Base-by-base conservation (phyloP, 2,888 invertebrate species). In the Stenolophus ochropezus region DNA sequence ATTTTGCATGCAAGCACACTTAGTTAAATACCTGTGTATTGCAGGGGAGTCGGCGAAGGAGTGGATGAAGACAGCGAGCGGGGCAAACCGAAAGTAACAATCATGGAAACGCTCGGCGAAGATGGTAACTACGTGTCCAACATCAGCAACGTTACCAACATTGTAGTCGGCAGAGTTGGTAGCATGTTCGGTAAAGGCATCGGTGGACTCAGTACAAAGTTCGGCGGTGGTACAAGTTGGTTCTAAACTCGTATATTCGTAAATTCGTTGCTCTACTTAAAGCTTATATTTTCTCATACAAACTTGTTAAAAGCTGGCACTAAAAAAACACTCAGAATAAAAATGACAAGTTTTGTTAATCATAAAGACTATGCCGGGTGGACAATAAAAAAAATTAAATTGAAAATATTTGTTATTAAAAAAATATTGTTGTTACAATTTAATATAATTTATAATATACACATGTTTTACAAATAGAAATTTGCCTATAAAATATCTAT, bases 121-220 rank as follows among this genome's bases (percentile, higher is more conserved):
- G 93, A 93, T 87, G 95, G 94, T 42, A 95, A 93, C 88, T 91
- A 92, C 85, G 93, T 95, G 20, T 93, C 94, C 49, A 96, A 96
- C 88, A 91, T 95, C 83, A 94, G 94, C 84, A 94, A 94, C 87
- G 95, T 96, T 21, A 94, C 96, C 49, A 95, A 95, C 84, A 95
- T 96, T 87, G 95, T 96, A 84, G 96, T 96, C 84, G 97, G 96
- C 79, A 92, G 96, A 90, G 94, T 97, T 86, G 96, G 96, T 86
- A 96, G 96, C 90, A 94, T 97, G 89, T 94, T 97, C 86, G 97
- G 97, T 76, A 96, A 96, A 88, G 96, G 97, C 85, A 94, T 97
- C 86, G 97, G 97, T 84, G 96, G 97, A 87, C 92, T 97, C 87
- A 95, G 96, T 87, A 95, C 96, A 86, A 96, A 96, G 90, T 92